Conservation (phyloP, 2,113 vertebrate species). For the Corynorhinus townsendii region DNA sequence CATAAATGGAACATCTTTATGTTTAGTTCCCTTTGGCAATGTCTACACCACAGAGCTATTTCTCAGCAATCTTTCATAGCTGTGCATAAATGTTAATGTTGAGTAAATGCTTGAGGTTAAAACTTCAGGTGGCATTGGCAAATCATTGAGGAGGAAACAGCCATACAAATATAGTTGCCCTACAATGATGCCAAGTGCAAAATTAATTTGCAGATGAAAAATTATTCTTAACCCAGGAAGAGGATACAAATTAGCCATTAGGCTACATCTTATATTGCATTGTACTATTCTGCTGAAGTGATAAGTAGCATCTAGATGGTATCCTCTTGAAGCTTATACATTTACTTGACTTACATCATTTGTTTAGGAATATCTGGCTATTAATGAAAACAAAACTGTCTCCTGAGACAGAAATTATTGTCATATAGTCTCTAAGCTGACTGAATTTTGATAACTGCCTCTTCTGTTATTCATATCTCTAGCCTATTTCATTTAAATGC, state of each 20-base stretch:
- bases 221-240: conserved; percentile 27
- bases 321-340: background rate
- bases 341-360: conserved; percentile 15
- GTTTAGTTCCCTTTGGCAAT: background rate
- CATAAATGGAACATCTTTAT: background rate
- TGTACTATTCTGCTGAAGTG: background rate
- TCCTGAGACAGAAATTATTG: conserved; percentile 41
- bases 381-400: conserved; percentile 53
- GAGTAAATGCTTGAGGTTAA: background rate
- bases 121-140: background rate
- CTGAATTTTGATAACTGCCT: conserved; percentile 43
- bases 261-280: background rate
- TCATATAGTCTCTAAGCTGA: conserved; percentile 37
- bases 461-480: conserved; percentile 45
- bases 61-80: background rate
- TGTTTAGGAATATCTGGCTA: conserved; percentile 41
- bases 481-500: conserved; percentile 53
- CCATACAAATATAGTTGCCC: background rate
- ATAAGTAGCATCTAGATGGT: background rate
- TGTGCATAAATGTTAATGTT: background rate
- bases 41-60: background rate
- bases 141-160: background rate
- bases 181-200: background rate
- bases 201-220: conserved; percentile 8
- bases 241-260: conserved; percentile 28